A percentile compares a stretch with the other conserved stretches of the same genome.
Evolutionary conservation across 2,797 vertebrate genomes (phyloP).

Genomic region (Pseudochirops corinnae): DNA sequence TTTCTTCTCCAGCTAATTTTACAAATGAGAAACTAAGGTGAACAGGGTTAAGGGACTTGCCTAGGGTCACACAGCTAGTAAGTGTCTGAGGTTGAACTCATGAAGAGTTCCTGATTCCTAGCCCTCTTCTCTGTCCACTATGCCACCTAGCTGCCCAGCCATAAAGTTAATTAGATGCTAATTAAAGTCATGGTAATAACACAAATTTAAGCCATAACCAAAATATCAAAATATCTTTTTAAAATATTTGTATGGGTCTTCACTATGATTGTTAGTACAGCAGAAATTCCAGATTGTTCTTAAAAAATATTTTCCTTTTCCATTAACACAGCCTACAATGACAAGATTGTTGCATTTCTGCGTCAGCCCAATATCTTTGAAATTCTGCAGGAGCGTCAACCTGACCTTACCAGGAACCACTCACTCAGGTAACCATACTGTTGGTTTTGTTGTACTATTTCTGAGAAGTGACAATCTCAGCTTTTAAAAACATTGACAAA

Average conservation of each 20-base stretch:
- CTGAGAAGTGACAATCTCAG: not conserved
- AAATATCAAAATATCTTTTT: conserved; percentile 20
- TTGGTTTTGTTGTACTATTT: conserved; percentile 1
- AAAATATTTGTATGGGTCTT: not conserved
- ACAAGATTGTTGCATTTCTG: conserved; percentile 99
- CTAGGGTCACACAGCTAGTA: not conserved
- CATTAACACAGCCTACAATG: conserved; percentile 92
- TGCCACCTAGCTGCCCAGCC: not conserved
- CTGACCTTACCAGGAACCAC: conserved; percentile 96
- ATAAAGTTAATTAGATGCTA: not conserved
- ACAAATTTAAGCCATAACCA: not conserved
- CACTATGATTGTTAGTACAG: not conserved
- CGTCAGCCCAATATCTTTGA: conserved; percentile 98
- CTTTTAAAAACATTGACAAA: not conserved
- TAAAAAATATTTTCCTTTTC: conserved; percentile 13
- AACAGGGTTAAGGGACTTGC: not conserved
- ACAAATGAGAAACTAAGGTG: not conserved
- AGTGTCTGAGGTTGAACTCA: not conserved
- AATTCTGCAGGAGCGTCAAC: conserved; percentile 97
- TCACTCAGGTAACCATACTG: conserved; percentile 92
- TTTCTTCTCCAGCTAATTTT: not conserved
- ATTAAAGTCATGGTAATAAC: not conserved
- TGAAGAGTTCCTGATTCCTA: not conserved
- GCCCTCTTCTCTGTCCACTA: not conserved
- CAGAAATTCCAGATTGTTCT: conserved; percentile 5